phyloP scores from a whole-genome alignment of 2,888 invertebrate species.

The Andrena hattorfiana region DNA sequence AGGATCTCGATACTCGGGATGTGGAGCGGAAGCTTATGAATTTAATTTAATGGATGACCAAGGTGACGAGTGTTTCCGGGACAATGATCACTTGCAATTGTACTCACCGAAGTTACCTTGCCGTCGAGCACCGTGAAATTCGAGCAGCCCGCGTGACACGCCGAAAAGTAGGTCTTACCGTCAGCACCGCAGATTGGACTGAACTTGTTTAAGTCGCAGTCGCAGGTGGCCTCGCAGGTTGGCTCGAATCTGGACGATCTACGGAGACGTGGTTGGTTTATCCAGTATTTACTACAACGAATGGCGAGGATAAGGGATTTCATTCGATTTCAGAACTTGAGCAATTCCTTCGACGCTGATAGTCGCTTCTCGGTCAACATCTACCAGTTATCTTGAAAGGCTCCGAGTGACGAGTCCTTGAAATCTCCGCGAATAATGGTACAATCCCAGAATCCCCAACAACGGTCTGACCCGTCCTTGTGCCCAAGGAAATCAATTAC shows the following conservation, averaged over 20 bases:
- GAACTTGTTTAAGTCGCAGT: slow-evolving; percentile 91
- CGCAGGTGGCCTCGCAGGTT: slow-evolving; percentile 90
- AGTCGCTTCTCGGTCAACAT: too few relatives aligned
- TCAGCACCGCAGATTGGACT: slow-evolving; percentile 94
- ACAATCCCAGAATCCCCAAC: background rate
- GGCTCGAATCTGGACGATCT: slow-evolving; percentile 85
- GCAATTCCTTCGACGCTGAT: too few relatives aligned
- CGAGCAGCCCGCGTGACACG: slow-evolving; percentile 95
- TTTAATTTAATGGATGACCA: background rate
- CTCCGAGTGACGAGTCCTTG: background rate
- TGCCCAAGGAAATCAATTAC: background rate
- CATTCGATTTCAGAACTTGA: too few relatives aligned
- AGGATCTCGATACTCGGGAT: background rate
- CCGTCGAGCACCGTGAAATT: slow-evolving; percentile 87
- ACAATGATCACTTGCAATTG: background rate
- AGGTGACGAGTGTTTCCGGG: too few relatives aligned
- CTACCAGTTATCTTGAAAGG: background rate
- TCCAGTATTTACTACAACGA: too few relatives aligned
- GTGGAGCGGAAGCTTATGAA: background rate
- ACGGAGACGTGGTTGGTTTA: slow-evolving; percentile 13
- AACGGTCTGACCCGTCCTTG: background rate
- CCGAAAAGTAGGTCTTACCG: slow-evolving; percentile 93
- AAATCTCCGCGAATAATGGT: background rate
- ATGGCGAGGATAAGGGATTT: too few relatives aligned
- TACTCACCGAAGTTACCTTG: slow-evolving; percentile 85